These are phyloP conservation scores for Tetramorium bicarinatum DNA, from an alignment of 2,888 invertebrate species.

Conservation along the genomic window DNA sequence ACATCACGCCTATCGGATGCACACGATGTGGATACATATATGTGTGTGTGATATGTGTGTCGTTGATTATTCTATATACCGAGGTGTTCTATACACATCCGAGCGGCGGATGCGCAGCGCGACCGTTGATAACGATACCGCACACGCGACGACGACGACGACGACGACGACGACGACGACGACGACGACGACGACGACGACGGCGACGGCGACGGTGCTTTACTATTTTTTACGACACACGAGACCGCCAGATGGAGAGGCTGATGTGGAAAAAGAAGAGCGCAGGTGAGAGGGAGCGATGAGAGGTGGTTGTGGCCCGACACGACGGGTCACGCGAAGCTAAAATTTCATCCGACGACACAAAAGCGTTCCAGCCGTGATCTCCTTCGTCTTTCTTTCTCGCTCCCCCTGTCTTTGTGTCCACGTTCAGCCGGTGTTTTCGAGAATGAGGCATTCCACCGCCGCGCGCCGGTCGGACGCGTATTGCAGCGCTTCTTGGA, in stretches of 20 bases:
- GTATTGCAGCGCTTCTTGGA: slow-evolving; percentile 1
- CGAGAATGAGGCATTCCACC: slow-evolving; percentile 19
- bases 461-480: not conserved
- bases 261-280: slow-evolving; percentile 31
- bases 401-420: slow-evolving; percentile 7
- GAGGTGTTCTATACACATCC: not conserved
- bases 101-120: slow-evolving; percentile 26
- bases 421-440: slow-evolving; percentile 27
- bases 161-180: not conserved
- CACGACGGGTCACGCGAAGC: slow-evolving; percentile 54
- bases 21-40: not conserved
- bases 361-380: slow-evolving; percentile 52
- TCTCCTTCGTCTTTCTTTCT: slow-evolving; percentile 39
- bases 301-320: slow-evolving; percentile 34
- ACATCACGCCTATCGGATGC: not conserved
- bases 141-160: slow-evolving; percentile 36
- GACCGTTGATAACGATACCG: slow-evolving; percentile 55
- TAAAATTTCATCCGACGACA: slow-evolving; percentile 55
- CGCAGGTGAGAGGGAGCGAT: slow-evolving; percentile 39
- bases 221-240: slow-evolving; percentile 52
- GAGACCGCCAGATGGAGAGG: slow-evolving; percentile 47
- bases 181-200: not conserved
- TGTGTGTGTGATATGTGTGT: not conserved
- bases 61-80: slow-evolving; percentile 42
- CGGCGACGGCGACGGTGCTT: not conserved